Conservation (phyloP, 2,888 invertebrate genomes). For the Cyaniris semiargus region DNA sequence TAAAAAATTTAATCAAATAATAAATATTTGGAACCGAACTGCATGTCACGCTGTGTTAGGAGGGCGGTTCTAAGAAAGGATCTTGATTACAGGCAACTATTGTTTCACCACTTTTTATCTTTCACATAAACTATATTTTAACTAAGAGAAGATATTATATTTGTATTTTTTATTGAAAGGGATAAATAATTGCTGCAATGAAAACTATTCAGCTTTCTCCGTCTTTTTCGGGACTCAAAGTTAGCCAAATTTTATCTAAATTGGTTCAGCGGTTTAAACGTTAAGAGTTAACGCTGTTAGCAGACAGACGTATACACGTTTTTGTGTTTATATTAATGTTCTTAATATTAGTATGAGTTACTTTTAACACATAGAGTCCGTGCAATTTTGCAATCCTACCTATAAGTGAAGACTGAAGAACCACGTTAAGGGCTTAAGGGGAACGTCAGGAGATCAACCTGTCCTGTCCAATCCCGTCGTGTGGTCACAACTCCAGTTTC, state of each 20-base stretch:
- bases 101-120: background rate
- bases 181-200: no score
- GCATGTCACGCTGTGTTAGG: background rate
- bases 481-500: slow-evolving; percentile 4
- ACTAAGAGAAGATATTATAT: background rate
- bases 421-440: background rate
- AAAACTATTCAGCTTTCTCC: no score
- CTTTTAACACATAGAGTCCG: no score
- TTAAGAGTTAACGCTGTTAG: background rate
- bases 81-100: background rate
- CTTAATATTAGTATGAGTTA: no score
- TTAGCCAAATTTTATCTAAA: no score
- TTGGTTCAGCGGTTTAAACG: background rate
- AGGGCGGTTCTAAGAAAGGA: slow-evolving; percentile 24
- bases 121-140: background rate
- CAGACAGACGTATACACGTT: background rate
- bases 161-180: no score
- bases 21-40: slow-evolving; percentile 11
- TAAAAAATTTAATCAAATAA: slow-evolving; percentile 21
- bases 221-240: no score
- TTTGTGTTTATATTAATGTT: no score
- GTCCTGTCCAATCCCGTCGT: background rate
- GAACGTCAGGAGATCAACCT: background rate
- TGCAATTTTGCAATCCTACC: no score
- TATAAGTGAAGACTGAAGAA: background rate